A percentile compares a stretch with the other conserved stretches of the same genome.
Conservation (phyloP, 1,140 invertebrate genomes). For the Fopius arisanus region DNA sequence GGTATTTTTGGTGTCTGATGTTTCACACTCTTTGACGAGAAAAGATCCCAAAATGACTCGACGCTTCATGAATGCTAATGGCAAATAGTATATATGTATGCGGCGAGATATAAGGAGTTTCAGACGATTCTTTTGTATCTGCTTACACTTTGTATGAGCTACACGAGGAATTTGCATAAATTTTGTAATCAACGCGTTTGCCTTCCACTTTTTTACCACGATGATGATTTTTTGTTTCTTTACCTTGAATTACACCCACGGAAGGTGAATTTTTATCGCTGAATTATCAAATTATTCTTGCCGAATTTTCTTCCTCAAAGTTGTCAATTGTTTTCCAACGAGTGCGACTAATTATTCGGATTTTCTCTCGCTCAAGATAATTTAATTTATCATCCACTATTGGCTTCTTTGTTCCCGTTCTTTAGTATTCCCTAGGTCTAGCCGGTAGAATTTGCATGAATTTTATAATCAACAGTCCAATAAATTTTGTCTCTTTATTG, state of each 20-base stretch:
- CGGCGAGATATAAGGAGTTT: neutral
- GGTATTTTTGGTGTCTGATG: neutral
- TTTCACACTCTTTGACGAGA: constrained; percentile 4
- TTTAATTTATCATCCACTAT: too few species aligned
- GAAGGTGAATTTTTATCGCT: constrained; percentile 1
- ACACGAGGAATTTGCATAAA: constrained; percentile 55
- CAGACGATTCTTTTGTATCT: constrained; percentile 20
- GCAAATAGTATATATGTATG: constrained; percentile 24
- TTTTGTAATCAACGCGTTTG: constrained; percentile 56
- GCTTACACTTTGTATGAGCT: neutral
- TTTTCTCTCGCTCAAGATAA: neutral
- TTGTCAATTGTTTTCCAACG: neutral
- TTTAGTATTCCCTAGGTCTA: constrained; percentile 21
- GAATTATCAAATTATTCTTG: neutral
- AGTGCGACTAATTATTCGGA: neutral
- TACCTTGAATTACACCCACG: neutral
- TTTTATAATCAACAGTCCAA: constrained; percentile 55
- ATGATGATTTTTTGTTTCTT: neutral
- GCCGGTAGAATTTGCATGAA: constrained; percentile 55
- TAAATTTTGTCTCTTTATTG: neutral
- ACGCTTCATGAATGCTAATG: constrained; percentile 57
- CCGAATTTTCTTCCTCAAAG: neutral
- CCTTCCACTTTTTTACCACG: neutral
- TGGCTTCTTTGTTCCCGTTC: neutral
- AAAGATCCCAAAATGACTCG: constrained; percentile 16